Percentiles rank a stretch among this genome's conserved stretches.
phyloP scores from a whole-genome alignment of 1,140 invertebrate species.

The Diorhabda sublineata region DNA sequence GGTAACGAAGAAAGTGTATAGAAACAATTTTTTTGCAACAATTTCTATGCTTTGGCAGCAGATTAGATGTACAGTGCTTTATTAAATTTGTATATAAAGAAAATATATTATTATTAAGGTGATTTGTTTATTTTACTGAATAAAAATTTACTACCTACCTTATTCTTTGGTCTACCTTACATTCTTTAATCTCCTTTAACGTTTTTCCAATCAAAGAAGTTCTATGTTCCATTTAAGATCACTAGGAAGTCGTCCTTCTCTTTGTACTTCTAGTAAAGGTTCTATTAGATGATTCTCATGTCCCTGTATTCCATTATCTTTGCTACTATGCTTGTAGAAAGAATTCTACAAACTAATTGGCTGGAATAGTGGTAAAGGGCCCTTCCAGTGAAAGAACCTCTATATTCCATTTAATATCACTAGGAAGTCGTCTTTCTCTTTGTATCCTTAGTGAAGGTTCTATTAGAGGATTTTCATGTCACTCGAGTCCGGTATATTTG shows the following conservation, averaged over 20 bases:
- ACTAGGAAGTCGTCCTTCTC: conserved; percentile 67
- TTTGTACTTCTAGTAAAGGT: conserved; percentile 27
- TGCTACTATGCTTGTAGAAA: no score
- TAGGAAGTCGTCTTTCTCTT: conserved; percentile 63
- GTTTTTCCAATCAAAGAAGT: conserved; percentile 73
- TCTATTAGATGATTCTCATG: background rate
- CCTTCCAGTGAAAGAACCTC: conserved; percentile 74
- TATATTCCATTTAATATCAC: conserved; percentile 85
- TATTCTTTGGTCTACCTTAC: background rate
- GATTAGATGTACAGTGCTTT: conserved; percentile 8
- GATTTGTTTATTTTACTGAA: no score
- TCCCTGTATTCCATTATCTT: background rate
- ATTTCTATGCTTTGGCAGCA: background rate
- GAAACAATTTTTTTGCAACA: background rate
- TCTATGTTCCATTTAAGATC: conserved; percentile 82
- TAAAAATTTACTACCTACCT: background rate
- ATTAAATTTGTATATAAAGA: conserved; percentile 1
- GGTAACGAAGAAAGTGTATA: conserved; percentile 52
- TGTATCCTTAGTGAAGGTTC: background rate
- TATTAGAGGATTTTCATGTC: background rate
- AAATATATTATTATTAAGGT: conserved; percentile 1
- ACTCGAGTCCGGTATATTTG: background rate
- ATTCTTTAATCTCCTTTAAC: background rate
- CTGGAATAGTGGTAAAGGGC: no score
- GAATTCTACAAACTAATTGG: no score